These are phyloP conservation scores for Anastrepha ludens DNA, from an alignment of 1,140 invertebrate species.

Conservation along the genomic window DNA sequence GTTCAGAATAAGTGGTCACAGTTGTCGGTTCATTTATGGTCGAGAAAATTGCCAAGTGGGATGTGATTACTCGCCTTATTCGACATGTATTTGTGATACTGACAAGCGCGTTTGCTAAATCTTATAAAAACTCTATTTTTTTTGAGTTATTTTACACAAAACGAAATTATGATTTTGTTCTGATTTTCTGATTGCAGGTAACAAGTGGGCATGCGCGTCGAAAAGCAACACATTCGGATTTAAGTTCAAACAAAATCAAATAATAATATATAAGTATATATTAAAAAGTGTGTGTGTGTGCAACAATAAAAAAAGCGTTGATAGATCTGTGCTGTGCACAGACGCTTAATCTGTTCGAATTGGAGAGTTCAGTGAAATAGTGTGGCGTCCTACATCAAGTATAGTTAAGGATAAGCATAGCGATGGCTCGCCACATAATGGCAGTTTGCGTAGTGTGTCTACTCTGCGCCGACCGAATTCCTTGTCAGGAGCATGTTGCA, in stretches of 20 bases:
- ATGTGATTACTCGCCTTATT: not conserved
- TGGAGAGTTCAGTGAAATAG: not conserved
- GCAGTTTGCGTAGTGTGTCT: constrained; percentile 87
- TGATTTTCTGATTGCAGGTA: constrained; percentile 10
- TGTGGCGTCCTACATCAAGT: not conserved
- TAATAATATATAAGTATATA: not conserved
- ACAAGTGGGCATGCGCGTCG: constrained; percentile 40
- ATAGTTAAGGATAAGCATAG: not conserved
- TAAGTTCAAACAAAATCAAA: constrained; percentile 29
- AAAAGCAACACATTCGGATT: not conserved
- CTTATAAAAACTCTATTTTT: not conserved
- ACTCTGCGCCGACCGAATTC: constrained; percentile 82
- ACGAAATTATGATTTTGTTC: not conserved
- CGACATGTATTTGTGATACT: not conserved
- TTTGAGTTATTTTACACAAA: not conserved
- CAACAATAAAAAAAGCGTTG: constrained; percentile 24
- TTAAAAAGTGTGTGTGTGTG: not conserved
- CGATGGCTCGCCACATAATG: constrained; percentile 75
- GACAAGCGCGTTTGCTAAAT: not conserved
- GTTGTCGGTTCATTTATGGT: constrained; percentile 46
- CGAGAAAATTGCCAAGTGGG: constrained; percentile 2
- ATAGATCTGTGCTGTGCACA: not conserved
- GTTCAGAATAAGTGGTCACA: constrained; percentile 3
- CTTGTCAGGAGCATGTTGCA: constrained; percentile 80
- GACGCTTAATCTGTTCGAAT: not conserved